Evolutionary conservation across 37 sponge, comb jelly and placozoan genomes (phyloP), one percentile per base, ranked within the genome.

Genomic region (Beroe forskalii): DNA sequence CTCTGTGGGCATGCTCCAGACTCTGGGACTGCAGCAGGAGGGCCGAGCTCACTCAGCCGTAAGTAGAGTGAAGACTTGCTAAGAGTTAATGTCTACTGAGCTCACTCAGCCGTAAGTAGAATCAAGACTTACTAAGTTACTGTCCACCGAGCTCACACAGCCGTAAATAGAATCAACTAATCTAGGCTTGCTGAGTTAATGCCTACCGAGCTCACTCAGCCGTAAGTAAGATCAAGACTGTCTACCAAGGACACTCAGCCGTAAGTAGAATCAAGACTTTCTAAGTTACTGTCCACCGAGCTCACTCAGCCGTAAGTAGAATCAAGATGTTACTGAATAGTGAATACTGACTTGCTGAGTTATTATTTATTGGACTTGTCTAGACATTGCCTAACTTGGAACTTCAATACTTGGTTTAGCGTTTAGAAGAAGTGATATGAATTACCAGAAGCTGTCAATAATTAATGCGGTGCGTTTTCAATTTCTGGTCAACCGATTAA

Each of bases 41-140:
- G 86, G 86, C n/a, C 37, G 86, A 23, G 48, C 28, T 1, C 86
- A 80, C 40, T 80, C 86, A 1, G 86, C 86, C 0, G 86, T 80
- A 38, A 44, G 86, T 80, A n/a, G n/a, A n/a, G n/a, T 33, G 28
- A 32, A 3, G 35, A 33, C 75, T n/a, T n/a, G n/a, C n/a, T n/a
- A n/a, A n/a, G n/a, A n/a, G n/a, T n/a, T n/a, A n/a, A n/a, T n/a
- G n/a, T n/a, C n/a, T n/a, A n/a, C n/a, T 9, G 86, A 23, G 48
- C 28, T 1, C 86, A 80, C 40, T 80, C 86, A 1, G 86, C 86
- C 0, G 86, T 80, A 38, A 44, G 86, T 80, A n/a, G n/a, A n/a
- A n/a, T 33, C 35, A 32, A 3, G 35, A 33, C 75, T n/a, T n/a
- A n/a, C n/a, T n/a, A n/a, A n/a, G n/a, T n/a, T n/a, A n/a, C n/a